A percentile compares a stretch with the other conserved stretches of the same genome.
Conservation (phyloP, 2,797 vertebrate genomes). For the Mormyrops boulengeri region DNA sequence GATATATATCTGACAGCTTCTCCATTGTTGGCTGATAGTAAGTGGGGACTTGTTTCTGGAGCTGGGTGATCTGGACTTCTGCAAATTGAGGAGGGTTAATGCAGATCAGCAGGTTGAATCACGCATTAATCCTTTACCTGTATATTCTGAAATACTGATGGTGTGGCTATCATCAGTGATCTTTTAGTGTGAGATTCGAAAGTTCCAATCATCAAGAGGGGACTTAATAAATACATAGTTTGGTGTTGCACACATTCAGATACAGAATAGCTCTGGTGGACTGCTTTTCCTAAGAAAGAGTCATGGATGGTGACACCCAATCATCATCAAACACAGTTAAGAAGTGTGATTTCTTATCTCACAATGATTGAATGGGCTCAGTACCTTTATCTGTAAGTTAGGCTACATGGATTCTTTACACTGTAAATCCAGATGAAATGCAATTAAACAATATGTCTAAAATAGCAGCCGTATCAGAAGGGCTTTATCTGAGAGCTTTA, state of each 20-base stretch:
- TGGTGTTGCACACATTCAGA: not conserved
- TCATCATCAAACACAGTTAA: not conserved
- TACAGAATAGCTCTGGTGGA: not conserved
- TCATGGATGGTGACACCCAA: not conserved
- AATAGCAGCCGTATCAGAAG: not conserved
- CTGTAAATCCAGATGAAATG: not conserved
- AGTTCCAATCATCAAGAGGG: not conserved
- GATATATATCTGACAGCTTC: not conserved
- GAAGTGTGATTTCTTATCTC: not conserved
- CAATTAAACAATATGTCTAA: not conserved
- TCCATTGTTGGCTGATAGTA: not conserved
- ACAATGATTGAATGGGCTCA: not conserved
- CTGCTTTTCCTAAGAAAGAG: not conserved
- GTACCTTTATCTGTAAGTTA: not conserved
- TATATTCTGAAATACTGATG: not conserved
- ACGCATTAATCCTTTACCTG: not conserved
- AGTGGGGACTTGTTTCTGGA: not conserved
- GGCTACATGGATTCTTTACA: not conserved
- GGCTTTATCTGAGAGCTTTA: not conserved
- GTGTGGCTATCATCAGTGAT: not conserved
- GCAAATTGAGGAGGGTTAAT: not conserved
- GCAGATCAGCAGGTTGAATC: not conserved
- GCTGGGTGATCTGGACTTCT: not conserved
- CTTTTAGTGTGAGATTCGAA: not conserved
- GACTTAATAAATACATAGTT: not conserved